Base-by-base conservation (phyloP, 2,797 vertebrate genomes). In the Nasua narica region DNA sequence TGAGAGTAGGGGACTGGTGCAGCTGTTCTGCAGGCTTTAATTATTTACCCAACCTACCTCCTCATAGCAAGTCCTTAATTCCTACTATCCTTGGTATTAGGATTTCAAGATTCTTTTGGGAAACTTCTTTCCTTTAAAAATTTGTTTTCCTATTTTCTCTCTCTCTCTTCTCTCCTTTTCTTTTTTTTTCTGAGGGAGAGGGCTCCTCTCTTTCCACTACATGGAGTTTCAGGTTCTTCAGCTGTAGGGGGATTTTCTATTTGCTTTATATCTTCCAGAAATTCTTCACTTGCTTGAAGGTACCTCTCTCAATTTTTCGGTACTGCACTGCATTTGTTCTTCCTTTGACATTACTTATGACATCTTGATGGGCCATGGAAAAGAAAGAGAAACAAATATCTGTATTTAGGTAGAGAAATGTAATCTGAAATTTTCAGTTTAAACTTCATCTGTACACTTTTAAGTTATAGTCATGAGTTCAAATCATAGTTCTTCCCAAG, bases 351-450 rank as follows among this genome's bases (percentile, higher is more conserved):
- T 74, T 65, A 72, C 23, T 86, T 78, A 52, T n/a, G 23, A 35
- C 11, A 82, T 88, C 65, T 91, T 96, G 13, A 65, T 72, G 19
- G 50, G 18, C 85, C 21, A 93, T 76, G 72, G 13, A 52, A 89
- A 93, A 76, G 50, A 91, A 43, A 86, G 16, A 27, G 16, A 67
- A 40, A 70, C 40, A 77, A 72, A 77, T 89, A 37, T 78, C 78
- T 50, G 21, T 32, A 74, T 76, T 95, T 70, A 25, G 40, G 50
- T 77, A 81, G 40, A 78, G 77, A 87, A 78, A n/a, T 84, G 88
- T 87, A 78, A 78, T 87, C 29, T n/a, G 37, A 87, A 77, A 0
- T 37, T 94, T 96, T 87, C n/a, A 37, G n/a, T 90, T 90, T 85
- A 90, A 86, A 70, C 13, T 91, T 19, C 11, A 67, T 32, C 12